These are phyloP conservation scores for Arnoldichthys spilopterus DNA, from an alignment of 2,797 vertebrate genomes.

Conservation along the genomic window DNA sequence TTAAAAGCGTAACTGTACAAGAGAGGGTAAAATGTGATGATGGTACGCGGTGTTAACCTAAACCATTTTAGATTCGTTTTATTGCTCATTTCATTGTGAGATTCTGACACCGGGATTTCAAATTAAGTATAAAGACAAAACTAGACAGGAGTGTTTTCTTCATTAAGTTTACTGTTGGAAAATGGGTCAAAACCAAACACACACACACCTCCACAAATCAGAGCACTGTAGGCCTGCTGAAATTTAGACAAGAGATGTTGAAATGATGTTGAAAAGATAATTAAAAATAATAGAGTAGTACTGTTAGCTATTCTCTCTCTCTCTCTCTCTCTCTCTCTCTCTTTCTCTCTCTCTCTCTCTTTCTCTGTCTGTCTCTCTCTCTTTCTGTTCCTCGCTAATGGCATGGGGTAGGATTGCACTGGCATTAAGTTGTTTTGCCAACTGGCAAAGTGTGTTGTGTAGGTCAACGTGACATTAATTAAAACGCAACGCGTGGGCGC, in stretches of 20 bases:
- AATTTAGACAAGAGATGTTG: constrained; percentile 20
- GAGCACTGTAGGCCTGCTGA: neutral
- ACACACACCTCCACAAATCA: neutral
- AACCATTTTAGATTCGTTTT: too few species aligned
- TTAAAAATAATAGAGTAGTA: constrained; percentile 9
- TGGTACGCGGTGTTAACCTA: too few species aligned
- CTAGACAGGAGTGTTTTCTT: too few species aligned
- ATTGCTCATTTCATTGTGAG: too few species aligned
- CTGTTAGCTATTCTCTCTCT: constrained; percentile 33
- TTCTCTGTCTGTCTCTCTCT: neutral
- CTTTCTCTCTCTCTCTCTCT: constrained; percentile 36
- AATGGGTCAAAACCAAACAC: neutral
- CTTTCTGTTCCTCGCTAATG: constrained; percentile 54
- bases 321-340: constrained; percentile 50
- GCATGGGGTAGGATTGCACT: constrained; percentile 60
- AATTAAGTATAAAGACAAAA: too few species aligned
- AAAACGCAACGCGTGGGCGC: constrained; percentile 58
- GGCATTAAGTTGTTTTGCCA: constrained; percentile 48
- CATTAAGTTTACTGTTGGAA: too few species aligned
- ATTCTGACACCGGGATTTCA: too few species aligned
- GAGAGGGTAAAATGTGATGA: too few species aligned
- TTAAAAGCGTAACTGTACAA: too few species aligned
- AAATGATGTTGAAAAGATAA: constrained; percentile 13
- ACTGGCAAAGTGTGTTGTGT: constrained; percentile 48
- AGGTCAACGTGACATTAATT: constrained; percentile 63